These are phyloP conservation scores for Parapristionchus giblindavisi DNA, from an alignment of 2,888 invertebrate genomes.

Conservation along the genomic window DNA sequence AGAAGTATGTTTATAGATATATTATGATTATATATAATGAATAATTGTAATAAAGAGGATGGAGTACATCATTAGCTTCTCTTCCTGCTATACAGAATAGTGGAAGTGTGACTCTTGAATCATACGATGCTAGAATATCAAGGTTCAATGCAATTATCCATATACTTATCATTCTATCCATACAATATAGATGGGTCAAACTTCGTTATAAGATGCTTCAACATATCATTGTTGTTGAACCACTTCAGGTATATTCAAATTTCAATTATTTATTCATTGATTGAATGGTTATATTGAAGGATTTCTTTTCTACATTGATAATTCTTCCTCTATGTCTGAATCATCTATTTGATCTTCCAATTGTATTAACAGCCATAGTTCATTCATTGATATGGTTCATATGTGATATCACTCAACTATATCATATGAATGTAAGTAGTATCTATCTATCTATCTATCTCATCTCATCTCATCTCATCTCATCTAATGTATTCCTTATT, in stretches of 20 bases:
- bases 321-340: conserved; percentile 88
- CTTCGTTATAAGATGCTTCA: conserved; percentile 95
- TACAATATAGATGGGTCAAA: conserved; percentile 86
- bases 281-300: conserved; percentile 71
- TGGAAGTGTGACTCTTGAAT: conserved; percentile 79
- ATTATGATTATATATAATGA: not conserved
- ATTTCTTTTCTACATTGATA: conserved; percentile 92
- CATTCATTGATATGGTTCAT: conserved; percentile 94
- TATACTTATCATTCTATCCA: not conserved
- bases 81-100: conserved; percentile 96
- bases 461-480: too few species aligned
- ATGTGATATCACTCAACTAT: conserved; percentile 90
- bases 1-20: conserved; percentile 43
- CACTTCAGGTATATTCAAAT: conserved; percentile 74
- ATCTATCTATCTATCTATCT: too few species aligned
- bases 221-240: conserved; percentile 87
- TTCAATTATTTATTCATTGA: not conserved
- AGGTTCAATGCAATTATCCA: not conserved
- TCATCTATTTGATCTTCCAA: conserved; percentile 85
- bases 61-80: conserved; percentile 87
- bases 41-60: conserved; percentile 76
- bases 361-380: conserved; percentile 82
- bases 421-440: too few species aligned
- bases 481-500: too few species aligned
- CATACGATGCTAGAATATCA: conserved; percentile 57